Base-by-base conservation (phyloP, 1,140 invertebrate species). In the Trichomalopsis sarcophagae region DNA sequence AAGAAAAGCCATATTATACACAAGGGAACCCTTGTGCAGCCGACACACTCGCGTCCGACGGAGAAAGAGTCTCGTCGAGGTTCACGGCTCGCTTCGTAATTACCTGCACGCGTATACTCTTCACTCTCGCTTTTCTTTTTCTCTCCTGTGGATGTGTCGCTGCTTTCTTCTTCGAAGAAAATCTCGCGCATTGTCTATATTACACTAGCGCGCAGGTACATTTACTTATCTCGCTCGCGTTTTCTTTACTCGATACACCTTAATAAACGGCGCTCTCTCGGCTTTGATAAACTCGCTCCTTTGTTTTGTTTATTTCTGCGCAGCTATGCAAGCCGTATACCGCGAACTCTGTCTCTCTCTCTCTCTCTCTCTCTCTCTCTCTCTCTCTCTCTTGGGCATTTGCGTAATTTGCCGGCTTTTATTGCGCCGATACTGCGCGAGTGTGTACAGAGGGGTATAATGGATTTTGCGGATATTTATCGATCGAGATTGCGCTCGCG, bases 91-190 rank as follows among this genome's bases (percentile, higher is more conserved):
- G 14, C 33, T 66, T 17, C 10, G 68, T 40, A 44, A 84, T 84
- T 84, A 69, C 23, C 40, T 78, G 75, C 74, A 44, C 75, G 75
- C 75, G 27, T 44, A 27, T 27, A 9, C 74, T 47, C 74, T 33
- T 69, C 82, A 77, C 75, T 78, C 75, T 84, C 62, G 36, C 62
- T 78, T 33, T 78, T 44, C 36, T 11, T 27, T 4, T 27, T 68
- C 44, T 68, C 13, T 55, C 50, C 0, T 6, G 27, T 27, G 73
- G 44, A 82, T 47, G 71, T 62, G 81, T 74, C 27, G 27, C 33
- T 44, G 47, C 23, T 55, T 55, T 55, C 50, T 62, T 33, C 5
- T 36, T 36, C 13, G 1, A 27, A 62, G n/a, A 17, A 78, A 77
- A 78, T 7, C n/a, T 17, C 23, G 14, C 33, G 3, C 13, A 68